Evolutionary conservation across 1,140 invertebrate genomes (phyloP).

Genomic region (Caenorhabditis remanei): DNA sequence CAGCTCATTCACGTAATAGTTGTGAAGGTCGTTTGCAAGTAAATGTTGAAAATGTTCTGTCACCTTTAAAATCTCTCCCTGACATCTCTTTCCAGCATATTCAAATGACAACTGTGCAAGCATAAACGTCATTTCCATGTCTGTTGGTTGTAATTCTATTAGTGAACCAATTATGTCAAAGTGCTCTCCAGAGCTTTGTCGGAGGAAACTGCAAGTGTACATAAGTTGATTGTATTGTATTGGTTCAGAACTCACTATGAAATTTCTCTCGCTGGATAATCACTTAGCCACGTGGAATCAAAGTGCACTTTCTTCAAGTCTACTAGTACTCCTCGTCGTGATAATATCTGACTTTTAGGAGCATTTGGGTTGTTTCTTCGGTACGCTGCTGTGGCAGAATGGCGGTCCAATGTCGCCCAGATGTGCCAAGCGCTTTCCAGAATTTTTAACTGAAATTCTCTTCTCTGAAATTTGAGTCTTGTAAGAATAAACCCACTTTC

Average conservation of each 20-base stretch:
- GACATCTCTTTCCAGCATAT: slow-evolving; percentile 34
- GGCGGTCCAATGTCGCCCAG: not conserved
- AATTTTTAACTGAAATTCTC: slow-evolving; percentile 2
- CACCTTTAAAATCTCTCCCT: slow-evolving; percentile 6
- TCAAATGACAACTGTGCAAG: slow-evolving; percentile 17
- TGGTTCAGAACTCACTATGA: not conserved
- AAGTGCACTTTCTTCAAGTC: not conserved
- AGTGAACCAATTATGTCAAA: slow-evolving; percentile 16
- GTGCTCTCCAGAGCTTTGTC: not conserved
- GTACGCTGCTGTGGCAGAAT: slow-evolving; percentile 1
- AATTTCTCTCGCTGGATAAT: not conserved
- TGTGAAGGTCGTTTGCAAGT: slow-evolving; percentile 1
- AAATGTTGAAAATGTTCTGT: not conserved
- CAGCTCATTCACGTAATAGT: slow-evolving; percentile 4
- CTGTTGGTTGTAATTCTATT: not conserved
- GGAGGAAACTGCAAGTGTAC: slow-evolving; percentile 5
- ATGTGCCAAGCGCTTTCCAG: slow-evolving; percentile 2
- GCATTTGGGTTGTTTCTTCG: not conserved
- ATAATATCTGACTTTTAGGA: not conserved
- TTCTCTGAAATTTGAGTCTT: not conserved
- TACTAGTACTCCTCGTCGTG: not conserved
- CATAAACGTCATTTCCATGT: slow-evolving; percentile 44
- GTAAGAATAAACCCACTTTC: not conserved
- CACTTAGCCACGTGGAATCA: slow-evolving; percentile 26
- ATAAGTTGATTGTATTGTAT: not conserved